A percentile compares a stretch with the other conserved stretches of the same genome.
Conservation (phyloP, 2,888 invertebrate species). For the Polydrusus pterygomalis region DNA sequence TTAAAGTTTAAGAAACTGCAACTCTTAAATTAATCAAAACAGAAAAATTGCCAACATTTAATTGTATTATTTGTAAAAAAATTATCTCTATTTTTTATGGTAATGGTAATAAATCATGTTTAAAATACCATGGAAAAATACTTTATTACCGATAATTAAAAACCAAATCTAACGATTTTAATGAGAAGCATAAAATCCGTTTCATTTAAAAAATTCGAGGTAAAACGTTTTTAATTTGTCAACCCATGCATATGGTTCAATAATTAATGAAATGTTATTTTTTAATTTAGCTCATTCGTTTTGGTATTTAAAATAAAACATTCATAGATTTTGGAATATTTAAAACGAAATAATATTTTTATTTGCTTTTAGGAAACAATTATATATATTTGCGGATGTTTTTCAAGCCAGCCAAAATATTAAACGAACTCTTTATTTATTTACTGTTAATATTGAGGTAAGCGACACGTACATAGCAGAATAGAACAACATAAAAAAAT, state of each 20-base stretch:
- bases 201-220: too few species aligned
- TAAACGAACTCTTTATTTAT: not conserved
- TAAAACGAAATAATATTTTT: not conserved
- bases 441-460: not conserved
- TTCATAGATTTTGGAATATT: not conserved
- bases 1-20: too few species aligned
- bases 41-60: too few species aligned
- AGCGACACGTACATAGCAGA: too few species aligned
- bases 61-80: too few species aligned
- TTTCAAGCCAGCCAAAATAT: not conserved
- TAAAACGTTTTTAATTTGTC: not conserved
- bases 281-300: not conserved
- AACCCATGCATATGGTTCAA: not conserved
- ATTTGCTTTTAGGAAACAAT: not conserved
- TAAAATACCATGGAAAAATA: too few species aligned
- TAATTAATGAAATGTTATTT: not conserved
- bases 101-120: too few species aligned
- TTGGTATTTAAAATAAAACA: not conserved
- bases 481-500: too few species aligned
- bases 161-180: not conserved
- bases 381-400: not conserved
- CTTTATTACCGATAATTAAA: not conserved
- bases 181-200: not conserved
- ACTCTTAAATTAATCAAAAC: too few species aligned
- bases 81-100: too few species aligned